A percentile compares a stretch with the other conserved stretches of the same genome.
phyloP scores from a whole-genome alignment of 2,888 invertebrate genomes.

The Sceliomorpha sp. region DNA sequence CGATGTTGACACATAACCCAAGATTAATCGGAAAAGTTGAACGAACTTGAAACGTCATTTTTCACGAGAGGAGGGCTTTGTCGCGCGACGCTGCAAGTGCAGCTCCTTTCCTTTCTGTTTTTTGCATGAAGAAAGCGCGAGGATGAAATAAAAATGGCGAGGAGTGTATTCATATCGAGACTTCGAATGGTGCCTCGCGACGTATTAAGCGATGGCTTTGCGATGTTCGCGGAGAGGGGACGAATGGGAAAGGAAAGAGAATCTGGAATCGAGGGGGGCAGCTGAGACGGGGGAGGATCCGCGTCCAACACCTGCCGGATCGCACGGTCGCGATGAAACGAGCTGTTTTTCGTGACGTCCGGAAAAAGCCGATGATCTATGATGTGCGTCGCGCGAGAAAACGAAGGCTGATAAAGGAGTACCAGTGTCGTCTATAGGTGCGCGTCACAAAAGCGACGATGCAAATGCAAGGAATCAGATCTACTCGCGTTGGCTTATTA shows the following conservation, averaged over 20 bases:
- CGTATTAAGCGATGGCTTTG: slow-evolving; percentile 25
- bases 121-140: neutral
- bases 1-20: neutral
- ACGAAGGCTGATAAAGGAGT: slow-evolving; percentile 22
- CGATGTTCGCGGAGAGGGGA: slow-evolving; percentile 15
- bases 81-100: neutral
- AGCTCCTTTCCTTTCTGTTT: neutral
- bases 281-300: slow-evolving; percentile 19
- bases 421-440: neutral
- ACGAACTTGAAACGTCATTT: neutral
- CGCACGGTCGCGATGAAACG: slow-evolving; percentile 58
- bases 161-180: slow-evolving; percentile 15
- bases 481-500: no score
- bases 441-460: slow-evolving; percentile 5
- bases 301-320: slow-evolving; percentile 53
- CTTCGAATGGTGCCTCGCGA: slow-evolving; percentile 5
- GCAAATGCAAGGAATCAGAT: slow-evolving; percentile 12
- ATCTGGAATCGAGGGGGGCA: slow-evolving; percentile 20
- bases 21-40: neutral
- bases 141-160: slow-evolving; percentile 2
- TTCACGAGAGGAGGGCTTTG: neutral
- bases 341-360: slow-evolving; percentile 33
- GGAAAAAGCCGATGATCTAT: slow-evolving; percentile 56
- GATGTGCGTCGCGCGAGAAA: slow-evolving; percentile 18
- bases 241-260: slow-evolving; percentile 9